These are phyloP conservation scores for Neosalanx taihuensis DNA, from an alignment of 2,797 vertebrate genomes.

Conservation along the genomic window DNA sequence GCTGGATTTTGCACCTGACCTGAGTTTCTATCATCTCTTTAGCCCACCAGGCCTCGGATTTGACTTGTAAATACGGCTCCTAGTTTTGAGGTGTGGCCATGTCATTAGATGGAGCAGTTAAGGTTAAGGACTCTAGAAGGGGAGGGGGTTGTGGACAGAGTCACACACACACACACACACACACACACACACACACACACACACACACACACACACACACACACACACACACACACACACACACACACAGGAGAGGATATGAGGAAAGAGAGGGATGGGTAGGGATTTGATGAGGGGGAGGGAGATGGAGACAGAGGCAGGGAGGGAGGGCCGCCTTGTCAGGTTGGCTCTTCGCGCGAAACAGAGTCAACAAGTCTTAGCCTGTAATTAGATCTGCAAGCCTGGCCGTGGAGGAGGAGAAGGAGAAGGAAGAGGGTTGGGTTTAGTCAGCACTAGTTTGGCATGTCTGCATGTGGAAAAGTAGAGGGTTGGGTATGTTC, in stretches of 20 bases:
- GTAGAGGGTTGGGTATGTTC: constrained; percentile 40
- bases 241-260: constrained; percentile 31
- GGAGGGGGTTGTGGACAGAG: constrained; percentile 17
- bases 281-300: constrained; percentile 26
- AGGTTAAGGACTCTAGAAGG: constrained; percentile 33
- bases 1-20: constrained; percentile 57
- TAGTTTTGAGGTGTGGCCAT: constrained; percentile 22
- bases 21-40: constrained; percentile 43
- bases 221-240: constrained; percentile 44
- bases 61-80: constrained; percentile 76
- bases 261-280: background rate
- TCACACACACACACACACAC: constrained; percentile 45
- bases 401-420: constrained; percentile 52
- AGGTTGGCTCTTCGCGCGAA: constrained; percentile 58
- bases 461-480: constrained; percentile 49
- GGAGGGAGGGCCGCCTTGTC: constrained; percentile 44
- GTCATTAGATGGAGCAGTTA: constrained; percentile 9
- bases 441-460: constrained; percentile 46
- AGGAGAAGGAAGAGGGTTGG: constrained; percentile 35
- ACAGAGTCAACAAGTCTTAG: constrained; percentile 69
- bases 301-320: constrained; percentile 20
- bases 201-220: constrained; percentile 46
- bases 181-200: constrained; percentile 47
- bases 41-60: constrained; percentile 60
- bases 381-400: constrained; percentile 77